These are phyloP conservation scores for Rhyacichthys aspro DNA, from an alignment of 2,797 vertebrate genomes.

Conservation along the genomic window DNA sequence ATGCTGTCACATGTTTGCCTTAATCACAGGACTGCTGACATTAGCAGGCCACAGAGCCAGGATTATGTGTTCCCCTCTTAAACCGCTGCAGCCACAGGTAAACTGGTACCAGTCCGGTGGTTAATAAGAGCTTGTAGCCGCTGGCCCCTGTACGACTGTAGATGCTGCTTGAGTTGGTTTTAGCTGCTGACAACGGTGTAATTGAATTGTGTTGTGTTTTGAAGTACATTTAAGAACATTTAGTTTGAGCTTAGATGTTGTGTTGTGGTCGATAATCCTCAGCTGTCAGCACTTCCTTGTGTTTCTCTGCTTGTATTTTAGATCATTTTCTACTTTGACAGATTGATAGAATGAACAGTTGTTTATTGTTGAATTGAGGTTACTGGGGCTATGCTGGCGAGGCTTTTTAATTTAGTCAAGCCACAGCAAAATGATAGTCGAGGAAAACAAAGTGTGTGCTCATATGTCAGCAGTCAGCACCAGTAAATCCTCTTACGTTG, in stretches of 20 bases:
- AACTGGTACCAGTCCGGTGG: constrained; percentile 11
- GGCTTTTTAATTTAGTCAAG: background rate
- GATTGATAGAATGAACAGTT: background rate
- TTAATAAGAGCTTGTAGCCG: background rate
- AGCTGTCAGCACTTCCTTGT: background rate
- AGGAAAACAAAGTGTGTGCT: constrained; percentile 17
- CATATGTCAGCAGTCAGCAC: constrained; percentile 22
- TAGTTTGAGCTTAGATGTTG: constrained; percentile 2
- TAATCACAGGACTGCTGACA: constrained; percentile 23
- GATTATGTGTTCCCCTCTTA: constrained; percentile 28
- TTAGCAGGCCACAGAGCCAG: constrained; percentile 27
- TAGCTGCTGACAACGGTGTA: background rate
- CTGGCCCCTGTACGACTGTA: background rate
- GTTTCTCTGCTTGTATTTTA: background rate
- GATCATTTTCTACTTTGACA: background rate
- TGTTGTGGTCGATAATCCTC: constrained; percentile 5
- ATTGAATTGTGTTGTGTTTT: too few species aligned
- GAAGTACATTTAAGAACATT: too few species aligned
- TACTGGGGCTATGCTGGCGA: background rate
- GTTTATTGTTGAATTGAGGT: background rate
- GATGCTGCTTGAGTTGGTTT: background rate
- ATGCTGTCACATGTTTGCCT: constrained; percentile 18
- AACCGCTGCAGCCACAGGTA: constrained; percentile 33
- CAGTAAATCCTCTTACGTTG: constrained; percentile 13
- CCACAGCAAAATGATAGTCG: constrained; percentile 9